Evolutionary conservation across 2,113 vertebrate genomes (phyloP).

Genomic region (Acrocephalus kingi): DNA sequence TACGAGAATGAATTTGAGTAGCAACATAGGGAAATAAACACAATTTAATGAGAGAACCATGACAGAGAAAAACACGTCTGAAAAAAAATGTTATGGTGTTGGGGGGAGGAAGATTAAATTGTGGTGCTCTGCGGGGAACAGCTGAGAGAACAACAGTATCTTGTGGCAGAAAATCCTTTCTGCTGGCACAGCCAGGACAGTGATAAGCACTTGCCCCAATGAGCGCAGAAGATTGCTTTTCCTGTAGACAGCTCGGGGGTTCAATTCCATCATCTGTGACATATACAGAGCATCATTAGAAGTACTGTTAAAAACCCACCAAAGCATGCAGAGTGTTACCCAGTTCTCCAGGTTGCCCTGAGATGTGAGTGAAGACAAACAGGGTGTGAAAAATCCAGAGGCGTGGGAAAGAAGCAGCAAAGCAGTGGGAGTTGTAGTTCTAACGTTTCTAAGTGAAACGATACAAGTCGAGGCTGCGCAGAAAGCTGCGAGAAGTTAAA

Average conservation of each 20-base stretch:
- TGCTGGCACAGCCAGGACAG: not conserved
- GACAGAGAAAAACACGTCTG: not conserved
- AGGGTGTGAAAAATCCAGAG: not conserved
- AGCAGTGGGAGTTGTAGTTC: not conserved
- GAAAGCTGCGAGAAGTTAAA: not conserved
- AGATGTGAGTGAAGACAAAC: not conserved
- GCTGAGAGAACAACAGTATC: not conserved
- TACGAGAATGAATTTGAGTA: not conserved
- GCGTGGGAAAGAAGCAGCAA: not conserved
- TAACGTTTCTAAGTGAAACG: not conserved
- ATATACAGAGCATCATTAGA: not conserved
- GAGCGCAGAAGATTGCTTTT: not conserved
- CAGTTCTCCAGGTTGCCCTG: not conserved
- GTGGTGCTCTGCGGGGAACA: fast-evolving
- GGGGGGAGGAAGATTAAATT: not conserved
- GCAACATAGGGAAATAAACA: not conserved
- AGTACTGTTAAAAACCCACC: not conserved
- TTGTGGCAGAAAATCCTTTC: not conserved
- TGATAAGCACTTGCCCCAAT: not conserved
- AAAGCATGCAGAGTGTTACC: not conserved
- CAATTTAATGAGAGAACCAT: not conserved
- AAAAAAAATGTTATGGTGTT: not conserved
- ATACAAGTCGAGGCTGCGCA: no score
- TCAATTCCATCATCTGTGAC: not conserved
- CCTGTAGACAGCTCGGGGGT: not conserved